Conservation (phyloP, 2,888 invertebrate species). For the Leptopilina syphax region DNA sequence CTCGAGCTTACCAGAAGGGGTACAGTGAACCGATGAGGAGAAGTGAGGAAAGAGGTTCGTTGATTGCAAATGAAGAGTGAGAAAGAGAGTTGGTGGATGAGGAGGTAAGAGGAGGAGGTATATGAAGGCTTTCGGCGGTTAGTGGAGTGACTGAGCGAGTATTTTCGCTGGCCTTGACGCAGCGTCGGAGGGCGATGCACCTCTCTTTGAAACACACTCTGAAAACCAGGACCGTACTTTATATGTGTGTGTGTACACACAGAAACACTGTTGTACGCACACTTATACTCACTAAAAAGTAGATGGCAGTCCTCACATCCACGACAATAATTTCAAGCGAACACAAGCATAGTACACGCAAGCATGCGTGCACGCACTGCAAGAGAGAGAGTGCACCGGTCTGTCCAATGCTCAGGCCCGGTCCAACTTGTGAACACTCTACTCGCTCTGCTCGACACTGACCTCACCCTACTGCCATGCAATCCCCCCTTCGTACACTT, state of each 20-base stretch:
- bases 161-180: constrained; percentile 77
- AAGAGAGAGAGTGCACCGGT: constrained; percentile 11
- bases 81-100: constrained; percentile 42
- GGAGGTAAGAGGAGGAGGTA: constrained; percentile 50
- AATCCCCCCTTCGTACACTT: constrained; percentile 70
- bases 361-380: constrained; percentile 26
- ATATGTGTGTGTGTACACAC: background rate
- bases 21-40: constrained; percentile 38
- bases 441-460: constrained; percentile 72
- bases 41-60: constrained; percentile 48
- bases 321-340: constrained; percentile 38
- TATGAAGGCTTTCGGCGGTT: constrained; percentile 69
- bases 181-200: constrained; percentile 77
- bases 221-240: constrained; percentile 69
- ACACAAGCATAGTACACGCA: constrained; percentile 13
- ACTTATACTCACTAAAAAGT: background rate
- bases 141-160: constrained; percentile 65
- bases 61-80: constrained; percentile 42
- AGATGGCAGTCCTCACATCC: constrained; percentile 40
- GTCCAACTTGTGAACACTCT: constrained; percentile 74
- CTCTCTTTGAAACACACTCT: constrained; percentile 73
- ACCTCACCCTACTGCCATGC: constrained; percentile 74
- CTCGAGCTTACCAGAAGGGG: constrained; percentile 23
- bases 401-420: constrained; percentile 66
- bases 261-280: constrained; percentile 35